These are phyloP conservation scores for Lichenostomus cassidix DNA, from an alignment of 2,113 vertebrate genomes.

Conservation along the genomic window DNA sequence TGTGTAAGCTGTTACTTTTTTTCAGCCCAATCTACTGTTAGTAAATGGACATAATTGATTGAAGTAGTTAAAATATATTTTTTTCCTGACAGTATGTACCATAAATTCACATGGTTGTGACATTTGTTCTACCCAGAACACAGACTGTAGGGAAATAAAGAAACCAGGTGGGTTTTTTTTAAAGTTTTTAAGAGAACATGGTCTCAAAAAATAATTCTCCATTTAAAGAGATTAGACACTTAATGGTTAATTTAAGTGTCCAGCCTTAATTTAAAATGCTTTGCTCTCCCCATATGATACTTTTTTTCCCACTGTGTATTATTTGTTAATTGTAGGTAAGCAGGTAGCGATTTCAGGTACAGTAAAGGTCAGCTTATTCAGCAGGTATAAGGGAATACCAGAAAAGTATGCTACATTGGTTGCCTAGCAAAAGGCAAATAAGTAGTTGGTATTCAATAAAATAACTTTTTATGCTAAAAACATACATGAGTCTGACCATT, in stretches of 20 bases:
- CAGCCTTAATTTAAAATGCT: not conserved
- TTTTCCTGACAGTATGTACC: not conserved
- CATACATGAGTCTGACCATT: not conserved
- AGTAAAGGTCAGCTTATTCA: not conserved
- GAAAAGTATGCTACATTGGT: not conserved
- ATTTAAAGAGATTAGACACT: not conserved
- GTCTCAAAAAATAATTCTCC: not conserved
- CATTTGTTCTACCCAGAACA: not conserved
- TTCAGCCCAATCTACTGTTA: not conserved
- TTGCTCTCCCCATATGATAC: not conserved
- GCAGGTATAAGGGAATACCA: not conserved
- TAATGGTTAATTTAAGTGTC: not conserved
- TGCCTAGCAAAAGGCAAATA: not conserved
- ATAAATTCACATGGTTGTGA: not conserved
- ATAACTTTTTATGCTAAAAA: not conserved
- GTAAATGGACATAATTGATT: not conserved
- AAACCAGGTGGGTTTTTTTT: not conserved
- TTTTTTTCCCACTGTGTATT: not conserved
- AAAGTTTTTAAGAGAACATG: not conserved
- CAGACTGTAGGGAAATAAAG: not conserved
- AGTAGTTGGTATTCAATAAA: not conserved
- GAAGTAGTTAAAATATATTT: not conserved
- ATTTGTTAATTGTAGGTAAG: not conserved
- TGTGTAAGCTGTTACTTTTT: not conserved
- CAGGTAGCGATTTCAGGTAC: not conserved